These are phyloP conservation scores for Lasiurus cinereus DNA, from an alignment of 2,113 vertebrate species.

Conservation along the genomic window DNA sequence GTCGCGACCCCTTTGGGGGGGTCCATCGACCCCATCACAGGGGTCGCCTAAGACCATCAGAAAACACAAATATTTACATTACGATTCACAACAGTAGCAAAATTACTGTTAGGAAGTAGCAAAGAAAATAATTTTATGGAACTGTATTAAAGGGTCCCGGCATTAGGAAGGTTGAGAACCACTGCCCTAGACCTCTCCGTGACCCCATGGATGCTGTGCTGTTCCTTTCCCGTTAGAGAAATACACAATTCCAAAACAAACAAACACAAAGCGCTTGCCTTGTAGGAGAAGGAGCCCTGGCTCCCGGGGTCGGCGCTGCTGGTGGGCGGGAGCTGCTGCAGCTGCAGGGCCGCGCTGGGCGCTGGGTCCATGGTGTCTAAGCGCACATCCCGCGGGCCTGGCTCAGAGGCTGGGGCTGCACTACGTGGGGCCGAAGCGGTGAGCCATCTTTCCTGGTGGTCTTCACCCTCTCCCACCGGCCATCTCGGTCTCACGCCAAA, in stretches of 20 bases:
- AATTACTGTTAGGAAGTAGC: too few species aligned
- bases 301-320: slow-evolving; percentile 74
- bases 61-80: too few species aligned
- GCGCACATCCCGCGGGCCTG: background rate
- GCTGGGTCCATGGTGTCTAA: slow-evolving; percentile 84
- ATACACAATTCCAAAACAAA: background rate
- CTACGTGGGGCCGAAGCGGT: background rate
- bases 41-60: too few species aligned
- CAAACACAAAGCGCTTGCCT: slow-evolving; percentile 82
- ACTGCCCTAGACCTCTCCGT: too few species aligned
- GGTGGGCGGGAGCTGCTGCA: slow-evolving; percentile 82
- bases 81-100: too few species aligned
- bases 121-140: too few species aligned
- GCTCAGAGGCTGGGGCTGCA: background rate
- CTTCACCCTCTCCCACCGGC: slow-evolving; percentile 59
- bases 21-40: too few species aligned
- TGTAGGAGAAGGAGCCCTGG: slow-evolving; percentile 88
- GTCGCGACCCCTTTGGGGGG: too few species aligned
- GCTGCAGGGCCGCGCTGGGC: slow-evolving; percentile 75
- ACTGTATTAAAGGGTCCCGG: too few species aligned
- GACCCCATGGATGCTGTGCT: background rate
- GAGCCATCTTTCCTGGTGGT: background rate
- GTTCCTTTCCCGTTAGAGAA: slow-evolving; percentile 5
- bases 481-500: slow-evolving; percentile 38
- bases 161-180: too few species aligned